Evolutionary conservation across 2,797 vertebrate genomes (phyloP), one percentile per base, ranked within the genome.

Genomic region (Poeciliopsis infans): DNA sequence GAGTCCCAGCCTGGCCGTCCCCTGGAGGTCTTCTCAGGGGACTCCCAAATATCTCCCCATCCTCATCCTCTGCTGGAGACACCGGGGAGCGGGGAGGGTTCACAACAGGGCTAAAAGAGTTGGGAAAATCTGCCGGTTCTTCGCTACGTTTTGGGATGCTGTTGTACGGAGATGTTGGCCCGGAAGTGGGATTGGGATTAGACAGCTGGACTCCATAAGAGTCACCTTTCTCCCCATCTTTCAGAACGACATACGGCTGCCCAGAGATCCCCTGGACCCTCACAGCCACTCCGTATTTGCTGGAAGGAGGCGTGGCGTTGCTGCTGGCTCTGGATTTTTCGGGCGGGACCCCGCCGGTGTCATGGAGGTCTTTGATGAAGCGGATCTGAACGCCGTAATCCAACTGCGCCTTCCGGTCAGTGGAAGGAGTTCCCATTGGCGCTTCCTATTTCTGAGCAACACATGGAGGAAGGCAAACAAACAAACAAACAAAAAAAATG

Each of bases 381-480:
- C 98, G 97, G 87, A 99, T 99, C 94, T 99, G 98, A 72, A 99
- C 97, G 0, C 98, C 98, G 1, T 98, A 97, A 88, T 98, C 98
- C 85, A 98, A 92, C 0, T 93, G 97, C 15, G 83, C 92, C 87
- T 96, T 97, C 89, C 94, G 95, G 88, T 98, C 97, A 0, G 92
- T 86, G 83, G 96, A 95, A 41, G 95, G 88, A 20, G 92, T 78
- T 82, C 91, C 96, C 96, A 96, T 96, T 87, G 76, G 86, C 77
- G 81, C 92, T 90, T 92, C 86, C 89, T 86, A 88, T 82, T 85
- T 85, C 57, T 69, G 45, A 72, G 28, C 11, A 4, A 74, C 66
- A 80, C 2, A 53, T 75, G 49, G 36, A 79, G 45, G 33, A 45
- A 77, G 75, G 78, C 23, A 86, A 57, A 57, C n/a, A 57, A 28